phyloP scores from a whole-genome alignment of 2,888 invertebrate species.

The Volucella inanis region DNA sequence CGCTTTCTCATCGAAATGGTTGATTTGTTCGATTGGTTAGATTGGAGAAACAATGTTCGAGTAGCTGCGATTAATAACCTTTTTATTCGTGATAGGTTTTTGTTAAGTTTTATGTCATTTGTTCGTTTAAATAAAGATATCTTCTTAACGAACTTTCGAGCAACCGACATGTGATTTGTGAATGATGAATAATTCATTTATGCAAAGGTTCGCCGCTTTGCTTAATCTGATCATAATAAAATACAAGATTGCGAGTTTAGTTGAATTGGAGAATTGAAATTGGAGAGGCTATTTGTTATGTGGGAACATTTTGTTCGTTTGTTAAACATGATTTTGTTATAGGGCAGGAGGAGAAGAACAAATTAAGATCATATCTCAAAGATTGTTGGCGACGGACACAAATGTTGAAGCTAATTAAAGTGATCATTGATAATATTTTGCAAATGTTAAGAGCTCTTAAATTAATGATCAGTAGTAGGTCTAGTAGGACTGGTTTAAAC shows the following conservation, averaged over 20 bases:
- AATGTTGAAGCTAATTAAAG: no score
- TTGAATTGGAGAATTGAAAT: conserved; percentile 17
- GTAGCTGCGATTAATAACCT: conserved; percentile 29
- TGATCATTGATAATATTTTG: no score
- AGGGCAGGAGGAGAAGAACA: conserved; percentile 9
- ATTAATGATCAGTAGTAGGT: no score
- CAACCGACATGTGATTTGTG: neutral
- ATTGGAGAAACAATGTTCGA: neutral
- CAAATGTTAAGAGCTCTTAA: no score
- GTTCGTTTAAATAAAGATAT: conserved; percentile 61
- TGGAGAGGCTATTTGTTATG: conserved; percentile 42
- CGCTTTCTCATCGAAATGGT: neutral
- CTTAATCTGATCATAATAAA: conserved; percentile 66
- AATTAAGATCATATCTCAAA: conserved; percentile 13
- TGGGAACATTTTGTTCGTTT: conserved; percentile 50
- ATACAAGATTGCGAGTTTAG: conserved; percentile 2
- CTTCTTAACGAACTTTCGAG: conserved; percentile 42
- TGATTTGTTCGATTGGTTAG: no score
- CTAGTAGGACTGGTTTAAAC: no score
- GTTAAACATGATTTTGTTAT: neutral
- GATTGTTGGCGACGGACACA: no score
- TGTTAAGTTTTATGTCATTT: conserved; percentile 48
- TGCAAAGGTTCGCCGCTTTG: conserved; percentile 55
- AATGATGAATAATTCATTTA: conserved; percentile 67
- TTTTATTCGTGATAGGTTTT: conserved; percentile 31